phyloP scores from a whole-genome alignment of 2,113 vertebrate genomes.

The Eubucco bourcierii region DNA sequence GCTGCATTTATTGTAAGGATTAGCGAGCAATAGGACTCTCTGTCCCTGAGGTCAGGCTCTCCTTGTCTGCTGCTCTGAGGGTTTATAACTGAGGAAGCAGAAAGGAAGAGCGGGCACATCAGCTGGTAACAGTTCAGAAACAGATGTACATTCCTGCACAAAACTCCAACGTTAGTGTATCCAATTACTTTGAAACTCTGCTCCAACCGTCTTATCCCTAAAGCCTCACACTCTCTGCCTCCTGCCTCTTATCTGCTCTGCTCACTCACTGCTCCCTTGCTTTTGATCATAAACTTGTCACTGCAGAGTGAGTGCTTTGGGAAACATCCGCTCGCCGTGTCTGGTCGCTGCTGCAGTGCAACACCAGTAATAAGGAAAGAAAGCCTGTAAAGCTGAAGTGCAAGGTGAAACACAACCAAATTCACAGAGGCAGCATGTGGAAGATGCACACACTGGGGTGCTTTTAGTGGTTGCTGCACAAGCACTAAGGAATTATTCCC shows the following conservation, averaged over 20 bases:
- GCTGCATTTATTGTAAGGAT: not conserved
- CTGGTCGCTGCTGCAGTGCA: rapidly evolving
- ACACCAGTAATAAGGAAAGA: rapidly evolving
- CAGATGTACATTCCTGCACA: conserved; percentile 65
- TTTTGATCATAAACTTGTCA: conserved; percentile 32
- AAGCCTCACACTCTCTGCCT: not conserved
- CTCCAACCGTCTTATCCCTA: not conserved
- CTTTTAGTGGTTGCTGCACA: not conserved
- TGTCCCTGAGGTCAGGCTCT: not conserved
- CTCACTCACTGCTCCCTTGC: not conserved
- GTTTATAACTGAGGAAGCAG: not conserved
- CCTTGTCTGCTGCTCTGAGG: not conserved
- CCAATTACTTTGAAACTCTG: not conserved
- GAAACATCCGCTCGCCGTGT: not conserved
- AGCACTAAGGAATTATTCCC: not conserved
- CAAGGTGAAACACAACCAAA: not conserved
- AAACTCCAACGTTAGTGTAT: not conserved
- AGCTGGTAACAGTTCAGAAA: conserved; percentile 64
- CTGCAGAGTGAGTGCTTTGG: not conserved
- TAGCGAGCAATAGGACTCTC: rapidly evolving
- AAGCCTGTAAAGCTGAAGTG: not conserved
- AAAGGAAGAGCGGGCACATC: conserved; percentile 35
- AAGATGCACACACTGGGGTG: rapidly evolving
- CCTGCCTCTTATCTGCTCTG: not conserved
- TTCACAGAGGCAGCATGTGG: not conserved